phyloP scores from a whole-genome alignment of 2,888 invertebrate genomes.

The Mactromeris polynyma region DNA sequence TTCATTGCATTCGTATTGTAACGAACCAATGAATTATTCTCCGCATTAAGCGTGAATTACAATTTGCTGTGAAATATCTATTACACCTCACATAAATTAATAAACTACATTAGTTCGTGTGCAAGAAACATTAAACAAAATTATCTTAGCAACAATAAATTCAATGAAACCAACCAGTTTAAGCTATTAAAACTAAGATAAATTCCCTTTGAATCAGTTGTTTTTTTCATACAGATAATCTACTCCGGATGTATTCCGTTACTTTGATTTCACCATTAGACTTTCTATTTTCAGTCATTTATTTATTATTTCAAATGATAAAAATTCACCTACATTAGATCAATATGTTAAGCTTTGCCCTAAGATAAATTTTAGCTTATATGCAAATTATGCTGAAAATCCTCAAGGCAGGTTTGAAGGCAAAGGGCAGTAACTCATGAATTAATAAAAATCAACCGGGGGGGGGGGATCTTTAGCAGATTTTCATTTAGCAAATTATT shows the following conservation, averaged over 20 bases:
- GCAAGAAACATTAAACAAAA: conserved; percentile 12
- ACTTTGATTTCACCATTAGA: not conserved
- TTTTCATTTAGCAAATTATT: too few relatives aligned
- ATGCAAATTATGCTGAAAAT: not conserved
- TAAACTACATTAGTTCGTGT: conserved; percentile 1
- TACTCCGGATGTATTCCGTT: not conserved
- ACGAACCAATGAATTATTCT: not conserved
- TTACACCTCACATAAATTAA: conserved; percentile 5
- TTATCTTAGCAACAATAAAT: conserved; percentile 4
- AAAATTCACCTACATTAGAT: not conserved
- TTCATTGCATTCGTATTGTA: not conserved
- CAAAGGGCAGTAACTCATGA: too few relatives aligned
- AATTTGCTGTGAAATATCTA: not conserved
- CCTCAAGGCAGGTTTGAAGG: too few relatives aligned
- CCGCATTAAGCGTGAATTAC: not conserved
- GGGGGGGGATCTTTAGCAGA: too few relatives aligned
- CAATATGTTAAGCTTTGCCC: not conserved
- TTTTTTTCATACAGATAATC: not conserved
- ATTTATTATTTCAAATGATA: not conserved
- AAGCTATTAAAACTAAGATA: not conserved
- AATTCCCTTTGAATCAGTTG: not conserved
- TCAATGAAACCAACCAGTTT: not conserved
- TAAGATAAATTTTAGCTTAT: not conserved
- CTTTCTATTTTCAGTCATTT: conserved; percentile 10
- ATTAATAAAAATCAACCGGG: too few relatives aligned